These are phyloP conservation scores for Nyctibius grandis DNA, from an alignment of 2,797 vertebrate genomes.

Conservation along the genomic window DNA sequence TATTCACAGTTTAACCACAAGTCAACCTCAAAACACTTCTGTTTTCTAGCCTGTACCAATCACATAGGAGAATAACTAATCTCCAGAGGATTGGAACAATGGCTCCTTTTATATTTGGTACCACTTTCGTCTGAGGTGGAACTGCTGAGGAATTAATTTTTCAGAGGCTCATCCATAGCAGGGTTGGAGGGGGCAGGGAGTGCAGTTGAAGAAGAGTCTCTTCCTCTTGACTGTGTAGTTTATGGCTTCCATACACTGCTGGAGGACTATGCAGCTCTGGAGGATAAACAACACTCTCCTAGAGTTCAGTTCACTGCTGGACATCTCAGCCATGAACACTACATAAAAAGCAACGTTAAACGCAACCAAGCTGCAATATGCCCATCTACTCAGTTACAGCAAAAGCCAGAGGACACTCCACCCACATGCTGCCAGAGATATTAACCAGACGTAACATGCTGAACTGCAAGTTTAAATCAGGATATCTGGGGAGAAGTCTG, in stretches of 20 bases:
- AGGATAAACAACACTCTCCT: not conserved
- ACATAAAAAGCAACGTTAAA: not conserved
- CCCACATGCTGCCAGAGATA: not conserved
- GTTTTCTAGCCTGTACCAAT: not conserved
- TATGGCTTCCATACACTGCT: not conserved
- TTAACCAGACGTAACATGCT: not conserved
- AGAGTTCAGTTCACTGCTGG: not conserved
- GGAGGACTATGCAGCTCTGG: accelerated
- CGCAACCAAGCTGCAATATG: not conserved
- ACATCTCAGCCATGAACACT: not conserved
- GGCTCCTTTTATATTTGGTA: not conserved
- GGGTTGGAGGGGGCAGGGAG: not conserved
- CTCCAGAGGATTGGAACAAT: not conserved
- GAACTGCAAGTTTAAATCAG: not conserved
- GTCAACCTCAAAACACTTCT: not conserved
- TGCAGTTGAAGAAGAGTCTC: not conserved
- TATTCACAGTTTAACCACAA: not conserved
- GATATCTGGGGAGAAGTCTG: not conserved
- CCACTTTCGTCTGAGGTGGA: not conserved
- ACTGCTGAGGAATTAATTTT: not conserved
- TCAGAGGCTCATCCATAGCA: not conserved
- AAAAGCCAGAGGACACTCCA: not conserved
- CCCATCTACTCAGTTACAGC: not conserved
- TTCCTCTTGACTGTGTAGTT: not conserved
- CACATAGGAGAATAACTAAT: not conserved